Evolutionary conservation across 2,888 invertebrate species (phyloP), one percentile per base, ranked within the genome.

Genomic region (Tipula lateralis): DNA sequence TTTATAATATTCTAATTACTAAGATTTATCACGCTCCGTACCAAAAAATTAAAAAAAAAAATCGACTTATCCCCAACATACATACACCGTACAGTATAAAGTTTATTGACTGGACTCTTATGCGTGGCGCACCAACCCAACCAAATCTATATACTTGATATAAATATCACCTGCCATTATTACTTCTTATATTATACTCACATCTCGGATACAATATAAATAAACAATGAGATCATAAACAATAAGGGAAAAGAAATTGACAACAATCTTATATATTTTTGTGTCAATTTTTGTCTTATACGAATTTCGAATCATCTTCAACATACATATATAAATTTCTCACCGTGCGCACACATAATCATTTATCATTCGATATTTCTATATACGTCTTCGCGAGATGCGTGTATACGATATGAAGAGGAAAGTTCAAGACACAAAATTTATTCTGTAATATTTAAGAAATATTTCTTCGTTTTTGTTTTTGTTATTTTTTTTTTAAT

Each of bases 211-310:
- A 66, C n/a, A 66, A 66, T 50, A 36, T 66, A 66, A 50, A 66
- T 66, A 66, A 66, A 66, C 66, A 66, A 66, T 66, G 66, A 66
- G 66, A 66, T 66, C 24, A 66, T 66, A 66, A 66, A 66, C 66
- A 66, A 66, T 24, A 24, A 24, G 24, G n/a, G 24, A 66, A 66
- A 19, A 19, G 24, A 66, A 66, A 66, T 66, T 66, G 66, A 66
- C 66, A 66, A 66, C 24, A 9, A 66, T 66, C 50, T 50, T 19
- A 7, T 50, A 6, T 39, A 13, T 50, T 50, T 16, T 50, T 50
- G 50, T 9, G 50, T 50, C 50, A 50, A 19, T 66, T 66, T 50
- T 50, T 50, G n/a, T 16, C 4, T 44, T n/a, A n/a, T n/a, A n/a
- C 39, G 13, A 9, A 39, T 39, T 66, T 66, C 9, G 66, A 66